Conservation (phyloP, 1,140 invertebrate species). For the Magallana ariakensis region DNA sequence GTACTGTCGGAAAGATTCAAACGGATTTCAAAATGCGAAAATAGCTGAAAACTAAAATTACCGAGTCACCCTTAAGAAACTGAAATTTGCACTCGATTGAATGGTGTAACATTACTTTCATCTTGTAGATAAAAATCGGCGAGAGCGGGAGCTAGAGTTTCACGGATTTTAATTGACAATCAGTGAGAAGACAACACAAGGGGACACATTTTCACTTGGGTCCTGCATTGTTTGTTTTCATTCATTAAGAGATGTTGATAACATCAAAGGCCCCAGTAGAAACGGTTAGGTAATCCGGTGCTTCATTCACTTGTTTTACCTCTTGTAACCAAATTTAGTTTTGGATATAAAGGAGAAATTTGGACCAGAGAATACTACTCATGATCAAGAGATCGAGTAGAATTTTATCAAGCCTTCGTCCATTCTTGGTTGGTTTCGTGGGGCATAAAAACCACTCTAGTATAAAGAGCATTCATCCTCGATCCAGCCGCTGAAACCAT, state of each 20-base stretch:
- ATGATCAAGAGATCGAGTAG: background rate
- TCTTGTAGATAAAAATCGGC: conserved; percentile 20
- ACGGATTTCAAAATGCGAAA: conserved; percentile 33
- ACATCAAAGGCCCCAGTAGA: background rate
- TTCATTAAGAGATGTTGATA: conserved; percentile 4
- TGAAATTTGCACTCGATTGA: conserved; percentile 33
- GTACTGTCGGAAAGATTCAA: conserved; percentile 18
- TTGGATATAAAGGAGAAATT: background rate
- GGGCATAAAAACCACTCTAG: too few relatives aligned
- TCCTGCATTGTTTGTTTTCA: conserved; percentile 11
- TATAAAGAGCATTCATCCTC: too few relatives aligned
- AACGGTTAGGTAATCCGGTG: conserved; percentile 15
- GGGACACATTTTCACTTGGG: conserved; percentile 17
- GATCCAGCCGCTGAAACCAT: background rate
- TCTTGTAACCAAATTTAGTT: background rate
- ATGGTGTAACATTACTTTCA: conserved; percentile 24
- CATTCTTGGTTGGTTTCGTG: too few relatives aligned
- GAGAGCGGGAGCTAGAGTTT: conserved; percentile 11
- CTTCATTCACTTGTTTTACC: background rate
- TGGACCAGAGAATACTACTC: background rate
- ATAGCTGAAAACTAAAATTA: conserved; percentile 32
- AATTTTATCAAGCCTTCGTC: too few relatives aligned
- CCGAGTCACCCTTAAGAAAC: conserved; percentile 17
- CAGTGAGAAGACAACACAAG: conserved; percentile 23
- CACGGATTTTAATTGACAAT: conserved; percentile 18